A percentile compares a stretch with the other conserved stretches of the same genome.
Conservation (phyloP, 2,888 invertebrate species). For the Strigamia crassipes region DNA sequence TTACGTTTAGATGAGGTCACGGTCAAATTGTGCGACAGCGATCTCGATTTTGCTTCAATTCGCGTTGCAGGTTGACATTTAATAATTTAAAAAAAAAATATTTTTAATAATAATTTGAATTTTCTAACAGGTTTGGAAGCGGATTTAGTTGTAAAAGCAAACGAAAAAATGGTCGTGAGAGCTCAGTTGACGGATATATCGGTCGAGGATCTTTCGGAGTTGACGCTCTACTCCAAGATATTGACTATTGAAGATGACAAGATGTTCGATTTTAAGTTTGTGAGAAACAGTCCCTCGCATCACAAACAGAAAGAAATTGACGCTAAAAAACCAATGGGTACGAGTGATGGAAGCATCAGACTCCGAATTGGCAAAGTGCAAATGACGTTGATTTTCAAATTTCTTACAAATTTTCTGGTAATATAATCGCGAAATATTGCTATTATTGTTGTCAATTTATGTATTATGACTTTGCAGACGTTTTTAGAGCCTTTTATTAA, state of each 20-base stretch:
- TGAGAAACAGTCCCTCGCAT: constrained; percentile 68
- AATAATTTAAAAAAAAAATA: constrained; percentile 43
- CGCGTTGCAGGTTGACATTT: constrained; percentile 61
- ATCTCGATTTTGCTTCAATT: constrained; percentile 71
- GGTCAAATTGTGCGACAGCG: constrained; percentile 71
- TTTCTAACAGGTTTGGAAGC: constrained; percentile 67
- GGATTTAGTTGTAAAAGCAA: constrained; percentile 76
- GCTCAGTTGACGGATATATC: constrained; percentile 70
- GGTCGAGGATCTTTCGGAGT: constrained; percentile 73
- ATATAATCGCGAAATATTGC: background rate
- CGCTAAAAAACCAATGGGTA: constrained; percentile 62
- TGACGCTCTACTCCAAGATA: constrained; percentile 77
- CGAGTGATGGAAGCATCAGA: constrained; percentile 72
- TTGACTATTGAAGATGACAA: constrained; percentile 79
- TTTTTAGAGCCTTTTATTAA: constrained; percentile 59
- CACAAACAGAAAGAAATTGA: constrained; percentile 64
- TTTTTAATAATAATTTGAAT: constrained; percentile 43
- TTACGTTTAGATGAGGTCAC: constrained; percentile 69
- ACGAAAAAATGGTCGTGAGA: constrained; percentile 75
- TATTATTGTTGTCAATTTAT: background rate
- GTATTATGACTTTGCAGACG: constrained; percentile 53
- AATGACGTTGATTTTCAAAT: constrained; percentile 67
- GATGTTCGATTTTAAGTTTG: constrained; percentile 77
- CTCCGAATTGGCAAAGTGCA: constrained; percentile 74
- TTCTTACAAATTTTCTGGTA: constrained; percentile 59